phyloP scores from a whole-genome alignment of 1,140 invertebrate genomes.

The Aphelenchoides besseyi region DNA sequence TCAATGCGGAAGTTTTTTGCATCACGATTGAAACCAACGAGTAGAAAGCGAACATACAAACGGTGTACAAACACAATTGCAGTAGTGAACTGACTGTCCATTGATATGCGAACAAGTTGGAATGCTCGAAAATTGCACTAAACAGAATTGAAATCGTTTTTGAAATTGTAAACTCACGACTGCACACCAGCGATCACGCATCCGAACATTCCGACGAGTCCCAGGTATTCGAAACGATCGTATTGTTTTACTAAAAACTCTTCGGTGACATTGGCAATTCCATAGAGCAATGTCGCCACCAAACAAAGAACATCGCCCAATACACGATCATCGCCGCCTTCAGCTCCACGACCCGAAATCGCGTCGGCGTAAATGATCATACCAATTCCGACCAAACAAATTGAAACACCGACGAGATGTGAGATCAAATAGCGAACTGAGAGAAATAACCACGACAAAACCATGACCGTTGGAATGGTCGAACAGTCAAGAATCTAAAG shows the following conservation, averaged over 20 bases:
- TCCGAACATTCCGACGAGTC: constrained; percentile 78
- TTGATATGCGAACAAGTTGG: constrained; percentile 64
- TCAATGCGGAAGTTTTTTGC: constrained; percentile 75
- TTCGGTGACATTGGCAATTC: constrained; percentile 77
- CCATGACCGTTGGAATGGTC: constrained; percentile 77
- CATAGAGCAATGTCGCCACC: constrained; percentile 76
- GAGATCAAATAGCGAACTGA: constrained; percentile 72
- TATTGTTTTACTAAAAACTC: constrained; percentile 78
- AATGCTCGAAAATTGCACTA: constrained; percentile 67
- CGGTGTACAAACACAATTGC: constrained; percentile 69
- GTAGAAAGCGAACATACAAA: constrained; percentile 75
- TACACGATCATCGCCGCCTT: constrained; percentile 71
- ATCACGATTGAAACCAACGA: constrained; percentile 75
- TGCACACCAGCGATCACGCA: constrained; percentile 76
- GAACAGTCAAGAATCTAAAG: constrained; percentile 81
- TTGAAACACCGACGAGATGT: constrained; percentile 76
- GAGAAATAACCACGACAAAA: constrained; percentile 72
- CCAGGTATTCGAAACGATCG: constrained; percentile 78
- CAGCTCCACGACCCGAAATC: constrained; percentile 66
- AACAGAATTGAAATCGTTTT: constrained; percentile 32
- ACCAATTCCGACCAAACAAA: constrained; percentile 77
- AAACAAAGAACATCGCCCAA: constrained; percentile 80
- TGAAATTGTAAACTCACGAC: constrained; percentile 68
- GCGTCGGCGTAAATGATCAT: constrained; percentile 80
- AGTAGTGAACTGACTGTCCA: constrained; percentile 68